Evolutionary conservation across 2,888 invertebrate genomes (phyloP).

Genomic region (Cheiracanthium punctorium): DNA sequence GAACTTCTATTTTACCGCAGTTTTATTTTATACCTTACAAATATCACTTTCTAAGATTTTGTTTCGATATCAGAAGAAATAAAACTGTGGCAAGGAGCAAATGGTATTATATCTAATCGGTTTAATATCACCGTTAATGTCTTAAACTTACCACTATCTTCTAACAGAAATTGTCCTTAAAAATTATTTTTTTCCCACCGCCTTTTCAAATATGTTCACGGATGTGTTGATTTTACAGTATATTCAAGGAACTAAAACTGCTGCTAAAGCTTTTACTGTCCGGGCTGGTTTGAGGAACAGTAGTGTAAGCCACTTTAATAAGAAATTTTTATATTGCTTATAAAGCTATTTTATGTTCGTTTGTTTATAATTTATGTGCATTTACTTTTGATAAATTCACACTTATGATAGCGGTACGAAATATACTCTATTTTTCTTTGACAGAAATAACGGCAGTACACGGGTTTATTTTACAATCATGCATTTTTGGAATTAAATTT

Average conservation of each 20-base stretch:
- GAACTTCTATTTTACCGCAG: background rate
- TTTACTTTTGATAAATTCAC: no score
- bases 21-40: background rate
- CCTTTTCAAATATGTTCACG: slow-evolving; percentile 18
- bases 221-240: slow-evolving; percentile 50
- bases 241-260: slow-evolving; percentile 51
- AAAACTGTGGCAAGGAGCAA: background rate
- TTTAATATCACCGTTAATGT: slow-evolving; percentile 45
- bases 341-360: background rate
- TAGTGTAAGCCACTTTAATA: slow-evolving; percentile 20
- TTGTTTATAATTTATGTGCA: background rate
- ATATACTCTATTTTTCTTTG: no score
- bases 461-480: background rate
- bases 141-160: slow-evolving; percentile 35
- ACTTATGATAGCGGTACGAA: background rate
- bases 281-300: background rate
- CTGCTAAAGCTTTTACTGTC: slow-evolving; percentile 25
- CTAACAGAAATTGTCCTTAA: slow-evolving; percentile 27
- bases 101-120: slow-evolving; percentile 54
- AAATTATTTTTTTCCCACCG: slow-evolving; percentile 10
- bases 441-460: no score
- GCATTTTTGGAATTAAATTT: slow-evolving; percentile 22
- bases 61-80: slow-evolving; percentile 4
- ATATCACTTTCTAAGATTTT: background rate
- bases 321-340: background rate